Conservation (phyloP, 2,113 vertebrate genomes). For the Entelurus aequoreus region DNA sequence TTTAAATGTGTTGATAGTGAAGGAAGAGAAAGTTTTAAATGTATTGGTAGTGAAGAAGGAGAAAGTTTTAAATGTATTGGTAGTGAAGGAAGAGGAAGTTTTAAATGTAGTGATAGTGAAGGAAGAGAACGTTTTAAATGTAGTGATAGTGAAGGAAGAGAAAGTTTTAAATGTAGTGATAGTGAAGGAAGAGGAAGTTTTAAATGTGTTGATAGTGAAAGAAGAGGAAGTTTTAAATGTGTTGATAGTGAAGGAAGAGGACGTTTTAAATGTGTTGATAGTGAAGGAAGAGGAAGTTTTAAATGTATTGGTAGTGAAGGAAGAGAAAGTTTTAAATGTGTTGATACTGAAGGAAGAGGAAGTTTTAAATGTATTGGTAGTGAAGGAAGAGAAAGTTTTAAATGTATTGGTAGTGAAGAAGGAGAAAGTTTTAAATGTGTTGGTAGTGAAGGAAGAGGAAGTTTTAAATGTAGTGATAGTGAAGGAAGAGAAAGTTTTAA, state of each 20-base stretch:
- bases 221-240: not conserved
- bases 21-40: not conserved
- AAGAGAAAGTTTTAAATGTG: conserved; percentile 23
- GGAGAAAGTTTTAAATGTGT: conserved; percentile 3
- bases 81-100: not conserved
- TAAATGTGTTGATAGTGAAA: conserved; percentile 9
- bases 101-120: conserved; percentile 16
- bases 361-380: conserved; percentile 13
- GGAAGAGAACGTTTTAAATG: conserved; percentile 26
- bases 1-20: conserved; percentile 19
- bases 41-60: conserved; percentile 16
- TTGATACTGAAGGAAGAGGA: no score
- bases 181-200: conserved; percentile 13
- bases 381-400: conserved; percentile 19
- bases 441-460: conserved; percentile 12
- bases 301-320: conserved; percentile 20
- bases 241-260: conserved; percentile 17
- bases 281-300: not conserved
- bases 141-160: no score
- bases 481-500: not conserved
- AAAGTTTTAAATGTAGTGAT: conserved; percentile 13
- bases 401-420: not conserved
- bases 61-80: conserved; percentile 22
- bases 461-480: conserved; percentile 22
- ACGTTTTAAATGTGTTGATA: conserved; percentile 21